Percentiles rank a stretch among this genome's conserved stretches.
These are phyloP conservation scores for Dunckerocampus dactyliophorus DNA, from an alignment of 2,113 vertebrate genomes.

Conservation along the genomic window DNA sequence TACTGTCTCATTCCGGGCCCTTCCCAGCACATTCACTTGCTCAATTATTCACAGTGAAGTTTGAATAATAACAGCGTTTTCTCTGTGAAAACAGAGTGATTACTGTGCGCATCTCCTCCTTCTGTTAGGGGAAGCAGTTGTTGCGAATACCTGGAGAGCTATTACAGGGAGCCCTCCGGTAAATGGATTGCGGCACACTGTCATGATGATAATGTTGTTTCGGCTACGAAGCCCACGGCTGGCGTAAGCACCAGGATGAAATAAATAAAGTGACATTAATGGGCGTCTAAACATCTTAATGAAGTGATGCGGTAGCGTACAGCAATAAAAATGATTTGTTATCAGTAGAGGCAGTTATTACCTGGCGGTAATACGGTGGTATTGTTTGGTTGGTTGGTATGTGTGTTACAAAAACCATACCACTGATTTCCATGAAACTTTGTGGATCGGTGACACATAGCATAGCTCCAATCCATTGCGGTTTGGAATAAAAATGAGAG, in stretches of 20 bases:
- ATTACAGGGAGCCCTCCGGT: constrained; percentile 31
- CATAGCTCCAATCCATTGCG: neutral
- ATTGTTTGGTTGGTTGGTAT: neutral
- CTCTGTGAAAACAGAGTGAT: constrained; percentile 56
- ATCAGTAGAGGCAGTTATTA: constrained; percentile 14
- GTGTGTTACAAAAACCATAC: neutral
- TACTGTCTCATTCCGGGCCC: constrained; percentile 32
- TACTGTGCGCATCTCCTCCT: constrained; percentile 38
- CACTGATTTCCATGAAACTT: neutral
- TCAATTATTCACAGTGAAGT: constrained; percentile 65
- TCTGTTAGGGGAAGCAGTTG: constrained; percentile 29
- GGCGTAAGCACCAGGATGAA: constrained; percentile 20
- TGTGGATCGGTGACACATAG: neutral
- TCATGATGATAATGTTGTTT: constrained; percentile 34
- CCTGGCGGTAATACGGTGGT: neutral
- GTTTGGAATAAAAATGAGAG: neutral
- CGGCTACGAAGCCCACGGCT: constrained; percentile 5
- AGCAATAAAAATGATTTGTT: constrained; percentile 3
- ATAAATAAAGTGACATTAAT: constrained; percentile 9
- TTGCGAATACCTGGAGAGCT: constrained; percentile 45
- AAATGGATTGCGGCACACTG: constrained; percentile 22
- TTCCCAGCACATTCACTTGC: constrained; percentile 46
- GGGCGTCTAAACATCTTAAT: constrained; percentile 23
- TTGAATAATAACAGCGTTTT: constrained; percentile 64
- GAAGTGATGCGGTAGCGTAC: neutral